Evolutionary conservation across 2,797 vertebrate species (phyloP).

Genomic region (Enteromius paludinosus): DNA sequence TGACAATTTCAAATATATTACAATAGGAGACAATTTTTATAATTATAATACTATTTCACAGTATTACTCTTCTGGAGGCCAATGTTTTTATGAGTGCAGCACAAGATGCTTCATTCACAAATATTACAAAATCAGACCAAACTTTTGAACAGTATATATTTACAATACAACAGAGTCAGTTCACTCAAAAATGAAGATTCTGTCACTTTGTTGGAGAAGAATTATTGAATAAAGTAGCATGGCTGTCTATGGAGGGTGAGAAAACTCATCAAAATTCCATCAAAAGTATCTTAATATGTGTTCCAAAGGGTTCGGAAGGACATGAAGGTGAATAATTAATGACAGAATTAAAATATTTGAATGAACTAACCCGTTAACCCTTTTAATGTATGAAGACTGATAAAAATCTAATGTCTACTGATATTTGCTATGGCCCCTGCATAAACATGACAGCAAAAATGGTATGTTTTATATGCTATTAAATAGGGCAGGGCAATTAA

Average conservation of each 20-base stretch:
- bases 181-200: neutral
- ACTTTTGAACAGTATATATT: neutral
- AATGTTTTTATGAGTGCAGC: neutral
- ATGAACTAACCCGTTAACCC: too few relatives aligned
- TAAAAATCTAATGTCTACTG: neutral
- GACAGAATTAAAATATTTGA: too few relatives aligned
- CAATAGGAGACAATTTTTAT: neutral
- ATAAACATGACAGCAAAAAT: conserved; percentile 2
- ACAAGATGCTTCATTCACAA: neutral
- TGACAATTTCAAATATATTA: neutral
- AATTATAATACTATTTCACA: neutral
- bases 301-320: neutral
- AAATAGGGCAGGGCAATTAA: too few relatives aligned
- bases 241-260: neutral
- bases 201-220: neutral
- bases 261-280: neutral
- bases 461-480: neutral
- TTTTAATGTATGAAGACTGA: too few relatives aligned
- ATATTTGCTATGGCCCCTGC: neutral
- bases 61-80: neutral
- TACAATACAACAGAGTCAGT: neutral
- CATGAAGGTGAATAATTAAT: neutral
- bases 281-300: neutral
- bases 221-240: neutral
- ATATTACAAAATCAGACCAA: neutral